Evolutionary conservation across 1,140 invertebrate species (phyloP).

Genomic region (Chlorops oryzae): DNA sequence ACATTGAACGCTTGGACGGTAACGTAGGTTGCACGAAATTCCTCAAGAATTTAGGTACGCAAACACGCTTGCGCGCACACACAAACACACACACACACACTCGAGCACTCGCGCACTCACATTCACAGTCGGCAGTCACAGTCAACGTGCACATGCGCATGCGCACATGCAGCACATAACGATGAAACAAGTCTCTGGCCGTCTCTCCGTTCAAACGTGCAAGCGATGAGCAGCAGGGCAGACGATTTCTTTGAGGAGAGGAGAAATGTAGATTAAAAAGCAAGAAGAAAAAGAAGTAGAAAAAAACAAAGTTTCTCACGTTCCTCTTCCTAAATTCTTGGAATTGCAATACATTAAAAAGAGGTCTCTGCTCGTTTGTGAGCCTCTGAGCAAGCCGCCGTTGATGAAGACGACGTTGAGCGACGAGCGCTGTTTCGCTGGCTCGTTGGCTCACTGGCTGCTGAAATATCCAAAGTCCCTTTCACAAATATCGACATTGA

Average conservation of each 20-base stretch:
- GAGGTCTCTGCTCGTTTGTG: conserved; percentile 37
- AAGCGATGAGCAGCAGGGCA: no score
- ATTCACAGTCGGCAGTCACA: no score
- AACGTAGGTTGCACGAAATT: conserved; percentile 10
- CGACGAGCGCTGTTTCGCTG: conserved; percentile 10
- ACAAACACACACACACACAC: conserved; percentile 1
- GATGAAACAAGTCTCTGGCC: no score
- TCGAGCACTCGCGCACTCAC: no score
- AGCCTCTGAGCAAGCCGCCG: conserved; percentile 14
- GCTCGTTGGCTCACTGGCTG: not conserved
- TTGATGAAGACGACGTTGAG: no score
- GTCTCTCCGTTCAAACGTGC: no score
- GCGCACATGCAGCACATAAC: no score
- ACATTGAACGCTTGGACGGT: no score
- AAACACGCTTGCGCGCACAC: not conserved
- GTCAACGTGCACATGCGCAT: no score
- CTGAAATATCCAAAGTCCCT: conserved; percentile 31
- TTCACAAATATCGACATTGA: conserved; percentile 44
- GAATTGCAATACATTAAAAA: conserved; percentile 49
- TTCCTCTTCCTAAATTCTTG: conserved; percentile 49
- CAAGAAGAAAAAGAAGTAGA: conserved; percentile 23
- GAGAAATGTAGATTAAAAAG: conserved; percentile 10
- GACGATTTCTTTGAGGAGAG: no score
- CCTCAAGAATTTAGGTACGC: conserved; percentile 7
- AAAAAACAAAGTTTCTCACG: conserved; percentile 49